Base-by-base conservation (phyloP, 2,888 invertebrate genomes). In the Patella pellucida region DNA sequence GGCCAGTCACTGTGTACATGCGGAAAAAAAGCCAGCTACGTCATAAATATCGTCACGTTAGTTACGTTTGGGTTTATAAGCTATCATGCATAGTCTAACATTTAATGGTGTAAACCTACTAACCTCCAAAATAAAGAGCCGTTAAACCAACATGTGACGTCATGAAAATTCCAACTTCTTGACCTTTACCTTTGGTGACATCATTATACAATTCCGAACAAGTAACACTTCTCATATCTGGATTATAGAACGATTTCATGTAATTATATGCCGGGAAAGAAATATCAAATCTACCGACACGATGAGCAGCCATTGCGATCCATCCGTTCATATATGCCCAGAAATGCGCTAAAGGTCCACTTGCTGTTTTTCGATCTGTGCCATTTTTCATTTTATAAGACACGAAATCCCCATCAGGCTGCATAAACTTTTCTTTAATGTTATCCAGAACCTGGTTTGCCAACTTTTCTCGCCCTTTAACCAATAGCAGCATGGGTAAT, bases 241-340 rank as follows among this genome's bases (percentile, higher is more conserved):
- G 80, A 56, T 81, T 77, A 73, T 76, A 82, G 68, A 79, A 82
- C 19, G 69, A 73, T 70, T 81, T 79, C 71, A 76, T 74, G 54
- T 76, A 81, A 15, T 69, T 72, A 52, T 72, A 82, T 16, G 78
- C 79, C 14, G 79, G 78, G 19, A 73, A 69, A 16, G 81, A 79
- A 16, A 82, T 76, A 54, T 82, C 82, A 73, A 81, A 82, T 76
- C 82, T 77, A 19, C 80, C 82, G 23, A 76, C 72, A 74, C 77
- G 76, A 3, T 82, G 82, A 15, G 82, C 81, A n/a, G 76, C 82
- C 80, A 82, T 81, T 23, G 82, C 81, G 12, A 82, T 70, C 82
- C 82, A 82, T 16, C 54, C 73, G 68, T 82, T 82, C 79, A 82
- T 80, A 67, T 82, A 82, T 15, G 72, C 68, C 82, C 82, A 82